These are phyloP conservation scores for Sebastes matsubarae DNA, from an alignment of 2,797 vertebrate genomes.

Conservation along the genomic window DNA sequence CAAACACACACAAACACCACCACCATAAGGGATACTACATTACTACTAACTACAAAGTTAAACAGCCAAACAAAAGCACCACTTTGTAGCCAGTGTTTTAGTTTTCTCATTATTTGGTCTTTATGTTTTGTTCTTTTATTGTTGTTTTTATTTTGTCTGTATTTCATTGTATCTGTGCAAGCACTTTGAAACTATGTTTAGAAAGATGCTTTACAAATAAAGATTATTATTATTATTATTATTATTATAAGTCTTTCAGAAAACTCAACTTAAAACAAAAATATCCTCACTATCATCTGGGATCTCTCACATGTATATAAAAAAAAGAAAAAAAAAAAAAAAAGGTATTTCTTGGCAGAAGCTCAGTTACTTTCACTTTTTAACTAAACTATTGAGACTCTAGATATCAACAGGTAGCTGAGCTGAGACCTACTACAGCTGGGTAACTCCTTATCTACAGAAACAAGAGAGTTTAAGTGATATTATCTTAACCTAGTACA, in stretches of 20 bases:
- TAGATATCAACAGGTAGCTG: too few relatives aligned
- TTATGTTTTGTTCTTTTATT: too few relatives aligned
- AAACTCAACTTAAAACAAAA: not conserved
- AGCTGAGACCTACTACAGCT: too few relatives aligned
- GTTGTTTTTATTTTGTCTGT: too few relatives aligned
- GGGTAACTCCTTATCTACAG: accelerated
- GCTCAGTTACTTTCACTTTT: not conserved
- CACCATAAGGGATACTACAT: not conserved
- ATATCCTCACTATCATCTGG: not conserved
- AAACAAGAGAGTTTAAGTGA: too few relatives aligned
- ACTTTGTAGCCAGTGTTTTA: not conserved
- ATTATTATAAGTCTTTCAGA: not conserved
- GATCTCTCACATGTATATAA: not conserved
- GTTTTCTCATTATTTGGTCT: too few relatives aligned
- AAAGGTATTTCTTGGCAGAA: not conserved
- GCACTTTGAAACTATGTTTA: too few relatives aligned
- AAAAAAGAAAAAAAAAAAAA: not conserved
- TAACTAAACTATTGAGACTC: too few relatives aligned
- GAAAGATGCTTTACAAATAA: too few relatives aligned
- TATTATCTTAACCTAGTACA: accelerated
- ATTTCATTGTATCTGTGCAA: too few relatives aligned
- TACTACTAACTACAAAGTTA: constrained; percentile 22
- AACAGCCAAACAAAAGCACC: not conserved
- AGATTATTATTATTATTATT: too few relatives aligned
- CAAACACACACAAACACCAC: not conserved